phyloP scores from a whole-genome alignment of 2,888 invertebrate species.

The Julus scanicus region DNA sequence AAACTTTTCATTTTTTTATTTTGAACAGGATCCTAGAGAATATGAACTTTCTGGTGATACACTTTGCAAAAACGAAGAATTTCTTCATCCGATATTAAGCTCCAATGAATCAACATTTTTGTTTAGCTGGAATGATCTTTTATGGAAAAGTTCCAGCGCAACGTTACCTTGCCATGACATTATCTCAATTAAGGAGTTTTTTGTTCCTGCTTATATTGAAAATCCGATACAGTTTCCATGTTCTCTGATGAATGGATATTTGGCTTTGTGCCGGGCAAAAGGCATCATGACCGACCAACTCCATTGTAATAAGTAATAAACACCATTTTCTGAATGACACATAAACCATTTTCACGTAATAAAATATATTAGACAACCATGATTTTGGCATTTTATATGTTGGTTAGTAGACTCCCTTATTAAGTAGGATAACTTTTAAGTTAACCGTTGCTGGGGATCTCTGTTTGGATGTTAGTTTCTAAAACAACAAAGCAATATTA shows the following conservation, averaged over 20 bases:
- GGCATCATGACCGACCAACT: background rate
- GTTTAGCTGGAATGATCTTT: background rate
- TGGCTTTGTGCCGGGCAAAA: background rate
- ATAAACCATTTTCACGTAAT: no score
- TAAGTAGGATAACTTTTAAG: no score
- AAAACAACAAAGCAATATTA: no score
- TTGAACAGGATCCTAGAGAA: background rate
- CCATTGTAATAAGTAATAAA: background rate
- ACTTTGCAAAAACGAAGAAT: background rate
- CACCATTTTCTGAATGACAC: no score
- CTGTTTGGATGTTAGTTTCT: no score
- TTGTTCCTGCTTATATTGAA: background rate
- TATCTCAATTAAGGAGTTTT: background rate
- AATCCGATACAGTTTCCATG: background rate
- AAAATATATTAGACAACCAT: no score
- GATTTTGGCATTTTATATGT: no score
- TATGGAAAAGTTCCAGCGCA: background rate
- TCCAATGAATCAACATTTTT: background rate
- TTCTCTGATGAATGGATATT: background rate
- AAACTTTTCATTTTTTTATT: background rate
- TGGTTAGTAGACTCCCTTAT: no score
- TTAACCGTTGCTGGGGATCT: no score
- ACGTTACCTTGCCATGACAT: constrained; percentile 12
- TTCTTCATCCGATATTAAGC: background rate
- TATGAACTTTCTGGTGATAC: background rate